Conservation (phyloP, 1,140 invertebrate species). For the Drosophila santomea region DNA sequence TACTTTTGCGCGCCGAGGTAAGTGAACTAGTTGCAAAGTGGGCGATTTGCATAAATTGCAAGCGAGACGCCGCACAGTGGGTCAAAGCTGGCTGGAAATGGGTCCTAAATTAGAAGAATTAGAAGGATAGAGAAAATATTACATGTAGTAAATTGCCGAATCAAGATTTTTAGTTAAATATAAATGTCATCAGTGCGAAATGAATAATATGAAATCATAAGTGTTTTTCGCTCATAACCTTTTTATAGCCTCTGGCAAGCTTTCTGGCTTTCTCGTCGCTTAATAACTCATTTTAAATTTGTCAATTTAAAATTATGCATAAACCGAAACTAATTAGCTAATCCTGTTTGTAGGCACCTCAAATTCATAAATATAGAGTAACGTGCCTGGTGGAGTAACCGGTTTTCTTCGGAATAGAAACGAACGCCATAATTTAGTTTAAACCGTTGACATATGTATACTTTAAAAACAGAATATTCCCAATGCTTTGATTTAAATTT, state of each 20-base stretch:
- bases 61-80: constrained; percentile 38
- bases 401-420: constrained; percentile 18
- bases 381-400: constrained; percentile 13
- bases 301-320: constrained; percentile 19
- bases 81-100: too few species aligned
- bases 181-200: not conserved
- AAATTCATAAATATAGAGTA: constrained; percentile 35
- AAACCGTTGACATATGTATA: constrained; percentile 9
- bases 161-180: too few species aligned
- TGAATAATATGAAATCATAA: too few species aligned
- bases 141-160: too few species aligned
- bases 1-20: constrained; percentile 72
- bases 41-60: constrained; percentile 73
- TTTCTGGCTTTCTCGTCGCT: not conserved
- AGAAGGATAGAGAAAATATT: not conserved
- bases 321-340: constrained; percentile 2
- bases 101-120: not conserved
- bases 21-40: constrained; percentile 80
- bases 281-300: constrained; percentile 14
- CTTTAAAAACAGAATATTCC: not conserved
- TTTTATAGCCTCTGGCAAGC: not conserved
- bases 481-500: too few species aligned
- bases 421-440: constrained; percentile 14
- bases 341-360: constrained; percentile 10
- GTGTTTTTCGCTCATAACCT: not conserved